phyloP scores from a whole-genome alignment of 2,888 invertebrate species.

The Stenotaenia linearis region DNA sequence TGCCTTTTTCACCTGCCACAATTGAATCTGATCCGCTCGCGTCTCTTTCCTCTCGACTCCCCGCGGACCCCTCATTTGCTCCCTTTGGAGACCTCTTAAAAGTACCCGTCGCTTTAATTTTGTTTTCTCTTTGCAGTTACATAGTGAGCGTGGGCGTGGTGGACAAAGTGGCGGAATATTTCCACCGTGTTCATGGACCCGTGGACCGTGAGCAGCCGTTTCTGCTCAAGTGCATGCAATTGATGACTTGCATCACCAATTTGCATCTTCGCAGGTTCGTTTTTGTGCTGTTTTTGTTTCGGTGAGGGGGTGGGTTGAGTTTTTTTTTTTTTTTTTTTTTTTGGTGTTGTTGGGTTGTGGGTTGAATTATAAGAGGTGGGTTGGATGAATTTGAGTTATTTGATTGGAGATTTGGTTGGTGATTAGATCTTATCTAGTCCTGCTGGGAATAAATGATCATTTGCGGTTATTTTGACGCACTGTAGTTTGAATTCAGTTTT shows the following conservation, averaged over 20 bases:
- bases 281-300: too few species aligned
- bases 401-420: too few species aligned
- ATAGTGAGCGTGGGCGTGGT: conserved; percentile 72
- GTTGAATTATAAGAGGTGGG: too few species aligned
- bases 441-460: too few species aligned
- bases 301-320: background rate
- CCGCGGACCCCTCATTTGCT: background rate
- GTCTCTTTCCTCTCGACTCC: background rate
- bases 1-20: conserved; percentile 4
- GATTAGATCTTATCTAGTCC: too few species aligned
- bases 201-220: conserved; percentile 54
- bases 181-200: conserved; percentile 63
- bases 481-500: too few species aligned
- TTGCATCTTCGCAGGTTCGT: conserved; percentile 40
- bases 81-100: background rate
- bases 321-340: too few species aligned
- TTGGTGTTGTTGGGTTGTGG: too few species aligned
- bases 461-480: too few species aligned
- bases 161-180: conserved; percentile 66
- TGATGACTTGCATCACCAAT: conserved; percentile 45
- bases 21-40: background rate
- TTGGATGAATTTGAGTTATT: too few species aligned
- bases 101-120: conserved; percentile 2
- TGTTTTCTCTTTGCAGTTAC: conserved; percentile 58
- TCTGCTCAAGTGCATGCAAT: conserved; percentile 46